phyloP scores from a whole-genome alignment of 2,113 vertebrate species.

The Eira barbara region DNA sequence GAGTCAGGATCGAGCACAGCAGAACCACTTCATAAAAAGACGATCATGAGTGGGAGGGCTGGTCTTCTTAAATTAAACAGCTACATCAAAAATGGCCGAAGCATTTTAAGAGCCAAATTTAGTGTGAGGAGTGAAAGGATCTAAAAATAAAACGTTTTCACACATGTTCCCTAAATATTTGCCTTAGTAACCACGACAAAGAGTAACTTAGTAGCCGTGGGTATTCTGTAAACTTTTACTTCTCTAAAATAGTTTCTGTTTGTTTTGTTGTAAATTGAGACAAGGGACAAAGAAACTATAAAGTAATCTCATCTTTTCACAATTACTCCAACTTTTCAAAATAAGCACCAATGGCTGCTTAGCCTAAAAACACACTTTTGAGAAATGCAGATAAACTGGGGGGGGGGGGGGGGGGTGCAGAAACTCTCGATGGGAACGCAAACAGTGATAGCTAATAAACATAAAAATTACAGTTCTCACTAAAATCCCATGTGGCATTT shows the following conservation, averaged over 20 bases:
- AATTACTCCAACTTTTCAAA: constrained; percentile 46
- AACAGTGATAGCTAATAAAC: background rate
- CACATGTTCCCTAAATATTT: constrained; percentile 72
- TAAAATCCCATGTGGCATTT: constrained; percentile 8
- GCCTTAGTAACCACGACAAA: constrained; percentile 68
- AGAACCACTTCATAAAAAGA: constrained; percentile 87
- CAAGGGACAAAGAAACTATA: constrained; percentile 73
- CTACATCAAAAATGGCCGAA: constrained; percentile 82
- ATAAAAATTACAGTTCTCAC: background rate
- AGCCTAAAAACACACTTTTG: background rate
- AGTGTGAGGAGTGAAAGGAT: constrained; percentile 76
- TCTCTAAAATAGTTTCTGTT: constrained; percentile 42
- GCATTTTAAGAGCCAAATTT: constrained; percentile 82
- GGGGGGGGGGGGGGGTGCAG: background rate
- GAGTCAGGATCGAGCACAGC: constrained; percentile 89
- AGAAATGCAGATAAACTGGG: background rate
- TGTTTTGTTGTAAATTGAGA: constrained; percentile 62
- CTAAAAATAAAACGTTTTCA: constrained; percentile 82
- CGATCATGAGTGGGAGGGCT: constrained; percentile 75
- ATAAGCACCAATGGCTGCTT: background rate
- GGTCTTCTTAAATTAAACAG: constrained; percentile 83
- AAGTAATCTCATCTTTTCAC: constrained; percentile 55
- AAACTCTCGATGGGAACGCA: background rate
- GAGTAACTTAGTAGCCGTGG: constrained; percentile 62
- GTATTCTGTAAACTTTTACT: constrained; percentile 57